Base-by-base conservation (phyloP, 2,113 vertebrate species). In the Sphaerodactylus townsendi region DNA sequence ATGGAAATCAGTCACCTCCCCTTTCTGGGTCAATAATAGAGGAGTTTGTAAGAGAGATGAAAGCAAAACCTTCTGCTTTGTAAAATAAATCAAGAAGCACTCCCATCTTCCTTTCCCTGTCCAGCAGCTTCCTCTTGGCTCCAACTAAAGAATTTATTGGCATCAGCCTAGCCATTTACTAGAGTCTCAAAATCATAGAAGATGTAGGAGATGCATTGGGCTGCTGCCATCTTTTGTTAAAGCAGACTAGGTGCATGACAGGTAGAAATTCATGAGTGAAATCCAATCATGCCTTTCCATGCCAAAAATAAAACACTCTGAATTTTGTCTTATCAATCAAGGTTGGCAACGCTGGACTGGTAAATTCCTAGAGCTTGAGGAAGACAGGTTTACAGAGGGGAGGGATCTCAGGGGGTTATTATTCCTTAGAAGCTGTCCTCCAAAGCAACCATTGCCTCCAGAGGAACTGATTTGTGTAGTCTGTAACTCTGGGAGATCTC, bases 41-140 rank as follows among this genome's bases (percentile, higher is more conserved):
- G 30, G 13, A 13, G 9, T 76, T 87, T 66, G 28, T 85, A 66
- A 10, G 13, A 41, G 33, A 82, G 53, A 80, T 86, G 9, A 89
- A 88, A 85, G 25, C 11, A 10, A 41, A 77, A 35, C 17, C 15
- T 25, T 74, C 46, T 83, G 41, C 50, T 78, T 50, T 77, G 39
- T 79, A 89, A 87, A 84, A 64, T 35, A 64, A 71, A 37, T 28
- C 23, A 72, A 7, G 64, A 53, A 66, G 66, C 5, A 56, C 5
- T 44, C 17, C 17, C 46, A 35, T 56, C 44, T 53, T 53, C 50
- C 50, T 53, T 28, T 87, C 35, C 13, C n/a, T 25, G 3, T 2
- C 50, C 13, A 48, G 1, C 53, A 28, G 21, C 69, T 17, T 79
- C 5, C 5, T 37, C 48, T 50, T 44, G 14, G 50, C 19, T 19